phyloP scores from a whole-genome alignment of 2,113 vertebrate species.

The Megaptera novaeangliae region DNA sequence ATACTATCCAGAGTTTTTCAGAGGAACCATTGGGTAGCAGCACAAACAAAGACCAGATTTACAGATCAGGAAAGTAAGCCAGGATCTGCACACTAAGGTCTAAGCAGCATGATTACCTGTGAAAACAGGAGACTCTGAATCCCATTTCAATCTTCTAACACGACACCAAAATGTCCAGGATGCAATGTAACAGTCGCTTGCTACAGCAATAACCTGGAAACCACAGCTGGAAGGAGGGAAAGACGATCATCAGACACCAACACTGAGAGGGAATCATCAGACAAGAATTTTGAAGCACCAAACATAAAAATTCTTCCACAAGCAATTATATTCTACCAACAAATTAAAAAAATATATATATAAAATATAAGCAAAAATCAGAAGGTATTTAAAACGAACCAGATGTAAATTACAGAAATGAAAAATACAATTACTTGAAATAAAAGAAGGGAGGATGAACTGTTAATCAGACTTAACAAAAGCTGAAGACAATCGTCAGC shows the following conservation, averaged over 20 bases:
- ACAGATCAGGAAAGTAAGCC: background rate
- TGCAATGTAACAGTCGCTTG: rapidly evolving
- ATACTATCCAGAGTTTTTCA: no score
- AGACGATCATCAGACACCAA: background rate
- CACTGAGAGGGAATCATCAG: rapidly evolving
- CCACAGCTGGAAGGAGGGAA: background rate
- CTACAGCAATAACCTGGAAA: no score
- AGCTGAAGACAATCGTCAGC: rapidly evolving
- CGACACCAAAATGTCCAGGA: background rate
- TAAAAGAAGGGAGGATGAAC: background rate
- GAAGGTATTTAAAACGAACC: background rate
- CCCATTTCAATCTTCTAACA: no score
- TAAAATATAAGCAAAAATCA: background rate
- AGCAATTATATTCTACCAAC: no score
- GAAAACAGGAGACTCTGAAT: no score
- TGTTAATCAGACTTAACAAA: background rate
- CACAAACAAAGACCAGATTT: background rate
- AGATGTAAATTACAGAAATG: background rate
- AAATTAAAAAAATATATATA: background rate
- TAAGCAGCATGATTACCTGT: background rate
- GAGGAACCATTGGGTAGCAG: background rate
- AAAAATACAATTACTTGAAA: background rate
- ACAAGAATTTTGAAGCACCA: background rate
- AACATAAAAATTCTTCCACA: background rate
- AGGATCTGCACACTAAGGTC: no score